These are phyloP conservation scores for Chirona hameri DNA, from an alignment of 2,888 invertebrate genomes.

Conservation along the genomic window DNA sequence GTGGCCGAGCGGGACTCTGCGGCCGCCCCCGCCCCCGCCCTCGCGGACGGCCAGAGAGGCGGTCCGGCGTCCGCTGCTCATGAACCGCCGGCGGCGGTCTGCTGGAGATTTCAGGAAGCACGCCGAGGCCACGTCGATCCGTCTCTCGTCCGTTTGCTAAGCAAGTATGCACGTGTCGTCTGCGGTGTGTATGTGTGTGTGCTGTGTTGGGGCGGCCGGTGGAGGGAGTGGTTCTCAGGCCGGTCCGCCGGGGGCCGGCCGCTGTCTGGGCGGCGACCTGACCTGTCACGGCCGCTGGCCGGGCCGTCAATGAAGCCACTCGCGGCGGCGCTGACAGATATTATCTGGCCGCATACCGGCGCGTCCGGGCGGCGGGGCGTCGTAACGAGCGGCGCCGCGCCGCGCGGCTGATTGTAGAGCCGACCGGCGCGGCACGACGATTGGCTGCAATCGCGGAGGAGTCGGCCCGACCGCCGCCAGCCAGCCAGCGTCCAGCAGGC, in stretches of 20 bases:
- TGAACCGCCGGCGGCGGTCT: neutral
- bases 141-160: neutral
- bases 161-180: neutral
- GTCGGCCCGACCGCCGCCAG: neutral
- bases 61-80: too few species aligned
- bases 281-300: neutral
- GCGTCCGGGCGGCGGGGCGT: neutral
- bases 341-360: neutral
- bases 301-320: slow-evolving; percentile 6
- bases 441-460: neutral
- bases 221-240: neutral
- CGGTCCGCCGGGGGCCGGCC: neutral
- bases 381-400: slow-evolving; percentile 3
- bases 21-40: too few species aligned
- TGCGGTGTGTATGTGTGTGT: neutral
- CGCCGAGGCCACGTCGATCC: neutral
- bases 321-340: neutral
- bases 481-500: neutral
- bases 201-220: neutral
- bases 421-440: neutral
- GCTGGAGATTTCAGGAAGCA: neutral
- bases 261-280: neutral
- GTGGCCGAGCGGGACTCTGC: neutral
- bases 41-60: too few species aligned
- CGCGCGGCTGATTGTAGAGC: neutral